Evolutionary conservation across 2,888 invertebrate genomes (phyloP).

Genomic region (Pantelozetes paolii): DNA sequence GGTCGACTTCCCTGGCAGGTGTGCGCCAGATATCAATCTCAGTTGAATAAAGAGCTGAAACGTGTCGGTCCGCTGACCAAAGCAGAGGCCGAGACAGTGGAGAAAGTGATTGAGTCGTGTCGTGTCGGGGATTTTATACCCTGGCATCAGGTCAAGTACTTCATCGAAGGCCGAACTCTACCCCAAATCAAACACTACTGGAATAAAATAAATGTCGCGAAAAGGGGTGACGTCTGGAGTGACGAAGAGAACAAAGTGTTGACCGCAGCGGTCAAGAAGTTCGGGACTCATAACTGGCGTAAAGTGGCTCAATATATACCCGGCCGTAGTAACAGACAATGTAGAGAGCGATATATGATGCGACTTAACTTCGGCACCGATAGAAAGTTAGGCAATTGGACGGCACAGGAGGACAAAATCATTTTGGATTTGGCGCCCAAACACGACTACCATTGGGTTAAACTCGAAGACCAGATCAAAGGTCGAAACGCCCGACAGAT

Average conservation of each 20-base stretch:
- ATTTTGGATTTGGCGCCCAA: slow-evolving; percentile 62
- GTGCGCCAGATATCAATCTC: slow-evolving; percentile 53
- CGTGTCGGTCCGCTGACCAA: slow-evolving; percentile 60
- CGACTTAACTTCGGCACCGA: slow-evolving; percentile 40
- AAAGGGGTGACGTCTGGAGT: slow-evolving; percentile 37
- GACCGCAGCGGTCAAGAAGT: slow-evolving; percentile 43
- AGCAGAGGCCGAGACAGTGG: slow-evolving; percentile 65
- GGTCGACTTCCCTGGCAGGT: slow-evolving; percentile 66
- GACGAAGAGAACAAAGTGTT: slow-evolving; percentile 42
- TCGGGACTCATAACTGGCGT: slow-evolving; percentile 42
- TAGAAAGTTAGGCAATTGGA: slow-evolving; percentile 59
- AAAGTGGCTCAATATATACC: slow-evolving; percentile 44
- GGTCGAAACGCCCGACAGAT: slow-evolving; percentile 40
- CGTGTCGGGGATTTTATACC: slow-evolving; percentile 65
- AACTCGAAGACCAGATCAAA: slow-evolving; percentile 27
- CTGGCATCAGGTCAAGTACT: slow-evolving; percentile 66
- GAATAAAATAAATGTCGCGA: slow-evolving; percentile 43
- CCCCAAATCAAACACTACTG: slow-evolving; percentile 64
- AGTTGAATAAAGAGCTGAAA: slow-evolving; percentile 42
- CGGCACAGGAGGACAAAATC: slow-evolving; percentile 64
- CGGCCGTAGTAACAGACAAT: slow-evolving; percentile 43
- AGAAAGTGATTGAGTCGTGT: slow-evolving; percentile 62
- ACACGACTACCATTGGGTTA: slow-evolving; percentile 50
- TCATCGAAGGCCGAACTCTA: slow-evolving; percentile 63
- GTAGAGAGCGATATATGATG: slow-evolving; percentile 45